These are phyloP conservation scores for Apis cerana DNA, from an alignment of 1,140 invertebrate species.

Conservation along the genomic window DNA sequence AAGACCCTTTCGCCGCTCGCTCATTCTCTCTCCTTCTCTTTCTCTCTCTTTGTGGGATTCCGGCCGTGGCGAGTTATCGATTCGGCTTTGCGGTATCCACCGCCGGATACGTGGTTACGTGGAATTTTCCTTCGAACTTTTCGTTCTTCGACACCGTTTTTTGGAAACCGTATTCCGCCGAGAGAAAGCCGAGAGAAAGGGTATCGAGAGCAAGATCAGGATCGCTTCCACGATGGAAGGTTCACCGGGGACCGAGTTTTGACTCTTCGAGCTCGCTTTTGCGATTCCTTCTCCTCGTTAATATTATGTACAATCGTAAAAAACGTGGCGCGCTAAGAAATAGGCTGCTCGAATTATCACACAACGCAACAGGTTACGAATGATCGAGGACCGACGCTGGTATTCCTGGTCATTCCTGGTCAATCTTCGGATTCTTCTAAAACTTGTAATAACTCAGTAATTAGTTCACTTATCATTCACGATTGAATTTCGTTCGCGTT, in stretches of 20 bases:
- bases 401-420: too few species aligned
- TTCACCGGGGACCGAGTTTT: too few species aligned
- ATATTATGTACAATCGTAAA: conserved; percentile 9
- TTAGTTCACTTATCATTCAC: too few species aligned
- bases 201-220: too few species aligned
- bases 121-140: conserved; percentile 38
- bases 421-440: too few species aligned
- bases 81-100: conserved; percentile 69
- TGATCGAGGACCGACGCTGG: not conserved
- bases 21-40: too few species aligned
- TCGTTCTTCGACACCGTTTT: not conserved
- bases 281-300: not conserved
- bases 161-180: too few species aligned
- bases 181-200: too few species aligned
- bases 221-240: not conserved
- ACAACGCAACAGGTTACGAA: conserved; percentile 34
- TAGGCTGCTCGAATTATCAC: conserved; percentile 10
- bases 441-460: too few species aligned
- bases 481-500: too few species aligned
- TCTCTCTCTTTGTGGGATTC: conserved; percentile 78
- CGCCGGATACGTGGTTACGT: conserved; percentile 27
- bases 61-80: conserved; percentile 72
- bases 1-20: conserved; percentile 42
- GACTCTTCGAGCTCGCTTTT: not conserved
- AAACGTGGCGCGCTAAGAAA: not conserved